A percentile compares a stretch with the other conserved stretches of the same genome.
Evolutionary conservation across 1,140 invertebrate species (phyloP).

Genomic region (Drosophila bipectinata): DNA sequence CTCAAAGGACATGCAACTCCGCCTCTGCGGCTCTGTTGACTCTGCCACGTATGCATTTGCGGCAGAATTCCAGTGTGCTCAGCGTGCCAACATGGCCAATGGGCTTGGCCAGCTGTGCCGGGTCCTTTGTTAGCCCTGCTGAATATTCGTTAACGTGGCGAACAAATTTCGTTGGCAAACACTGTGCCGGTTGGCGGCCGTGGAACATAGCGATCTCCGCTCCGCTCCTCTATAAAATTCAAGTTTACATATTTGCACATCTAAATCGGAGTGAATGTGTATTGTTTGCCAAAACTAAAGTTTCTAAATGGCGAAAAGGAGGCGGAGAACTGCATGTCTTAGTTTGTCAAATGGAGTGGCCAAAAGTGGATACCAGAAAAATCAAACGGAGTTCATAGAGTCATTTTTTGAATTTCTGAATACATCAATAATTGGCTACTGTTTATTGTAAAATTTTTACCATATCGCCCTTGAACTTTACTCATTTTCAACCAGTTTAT

Average conservation of each 20-base stretch:
- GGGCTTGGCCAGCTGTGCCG: slow-evolving; percentile 52
- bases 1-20: not conserved
- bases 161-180: slow-evolving; percentile 78
- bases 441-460: too few relatives aligned
- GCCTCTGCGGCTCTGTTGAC: slow-evolving; percentile 42
- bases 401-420: too few relatives aligned
- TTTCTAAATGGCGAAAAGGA: not conserved
- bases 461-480: slow-evolving; percentile 12
- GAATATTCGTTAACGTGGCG: slow-evolving; percentile 78
- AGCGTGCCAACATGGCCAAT: slow-evolving; percentile 65
- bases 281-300: slow-evolving; percentile 44
- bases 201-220: not conserved
- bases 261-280: slow-evolving; percentile 37
- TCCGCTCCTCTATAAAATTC: slow-evolving; percentile 48
- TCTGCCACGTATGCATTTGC: slow-evolving; percentile 50
- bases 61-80: slow-evolving; percentile 34
- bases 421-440: too few relatives aligned
- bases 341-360: slow-evolving; percentile 8
- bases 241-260: slow-evolving; percentile 59
- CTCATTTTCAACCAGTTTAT: not conserved
- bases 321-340: slow-evolving; percentile 6
- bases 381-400: too few relatives aligned
- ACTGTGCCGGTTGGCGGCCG: slow-evolving; percentile 27
- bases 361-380: not conserved
- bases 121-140: slow-evolving; percentile 61